Percentiles rank a stretch among this genome's conserved stretches.
These are phyloP conservation scores for Dryobates pubescens DNA, from an alignment of 2,797 vertebrate genomes.

Conservation along the genomic window DNA sequence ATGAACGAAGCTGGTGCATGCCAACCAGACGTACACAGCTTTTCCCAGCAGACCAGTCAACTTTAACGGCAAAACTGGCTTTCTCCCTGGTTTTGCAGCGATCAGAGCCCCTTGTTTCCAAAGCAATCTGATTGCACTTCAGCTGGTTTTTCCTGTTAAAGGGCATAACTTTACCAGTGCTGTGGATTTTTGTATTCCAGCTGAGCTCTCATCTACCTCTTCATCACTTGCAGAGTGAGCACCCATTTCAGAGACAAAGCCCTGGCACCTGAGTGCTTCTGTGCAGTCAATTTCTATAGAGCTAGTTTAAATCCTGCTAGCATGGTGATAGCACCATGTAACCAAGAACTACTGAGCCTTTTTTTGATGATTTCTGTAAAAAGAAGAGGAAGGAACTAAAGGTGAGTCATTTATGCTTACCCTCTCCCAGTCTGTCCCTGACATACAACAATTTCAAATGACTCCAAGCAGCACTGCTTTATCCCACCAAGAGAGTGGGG, in stretches of 20 bases:
- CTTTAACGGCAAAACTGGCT: neutral
- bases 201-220: neutral
- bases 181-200: neutral
- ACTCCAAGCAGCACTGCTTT: neutral
- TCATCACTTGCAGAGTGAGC: neutral
- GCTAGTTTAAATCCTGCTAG: neutral
- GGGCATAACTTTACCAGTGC: neutral
- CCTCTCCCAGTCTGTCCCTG: rapidly evolving
- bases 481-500: neutral
- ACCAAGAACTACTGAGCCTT: neutral
- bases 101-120: neutral
- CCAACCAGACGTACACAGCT: neutral
- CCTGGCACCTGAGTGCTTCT: neutral
- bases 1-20: neutral
- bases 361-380: neutral
- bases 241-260: neutral
- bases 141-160: neutral
- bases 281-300: neutral
- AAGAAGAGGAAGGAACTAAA: neutral
- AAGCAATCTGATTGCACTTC: neutral
- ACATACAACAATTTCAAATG: neutral
- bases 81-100: neutral
- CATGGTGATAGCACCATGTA: neutral
- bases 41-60: neutral
- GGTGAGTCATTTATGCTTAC: neutral